Evolutionary conservation across 2,797 vertebrate genomes (phyloP).

Genomic region (Ictinia mississippiensis): DNA sequence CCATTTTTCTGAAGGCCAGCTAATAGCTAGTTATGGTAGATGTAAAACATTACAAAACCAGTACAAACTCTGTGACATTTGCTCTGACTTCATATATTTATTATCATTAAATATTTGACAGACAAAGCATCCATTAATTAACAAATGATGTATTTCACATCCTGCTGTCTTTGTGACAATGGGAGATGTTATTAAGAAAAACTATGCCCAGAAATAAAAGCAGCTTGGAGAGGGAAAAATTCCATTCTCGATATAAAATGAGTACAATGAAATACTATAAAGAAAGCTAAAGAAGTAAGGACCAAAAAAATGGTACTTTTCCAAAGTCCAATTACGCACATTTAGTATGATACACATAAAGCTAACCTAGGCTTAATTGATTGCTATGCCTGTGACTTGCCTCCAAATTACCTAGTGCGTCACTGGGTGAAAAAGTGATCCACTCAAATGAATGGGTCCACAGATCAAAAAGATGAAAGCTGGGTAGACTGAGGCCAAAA

Average conservation of each 20-base stretch:
- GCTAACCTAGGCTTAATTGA: not conserved
- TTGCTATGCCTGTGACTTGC: not conserved
- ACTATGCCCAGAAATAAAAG: not conserved
- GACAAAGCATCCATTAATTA: not conserved
- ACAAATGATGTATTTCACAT: not conserved
- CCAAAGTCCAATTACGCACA: not conserved
- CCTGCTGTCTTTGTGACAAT: not conserved
- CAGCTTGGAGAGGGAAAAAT: not conserved
- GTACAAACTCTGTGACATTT: not conserved
- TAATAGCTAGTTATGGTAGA: not conserved
- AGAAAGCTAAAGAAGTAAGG: not conserved
- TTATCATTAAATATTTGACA: not conserved
- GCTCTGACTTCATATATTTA: not conserved
- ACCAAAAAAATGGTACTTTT: not conserved
- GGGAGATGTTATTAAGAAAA: not conserved
- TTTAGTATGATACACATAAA: not conserved
- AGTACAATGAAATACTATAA: not conserved
- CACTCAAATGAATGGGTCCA: fast-evolving
- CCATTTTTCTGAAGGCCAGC: not conserved
- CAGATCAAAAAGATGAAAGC: not conserved
- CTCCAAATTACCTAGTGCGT: not conserved
- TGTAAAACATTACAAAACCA: not conserved
- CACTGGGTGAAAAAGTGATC: not conserved
- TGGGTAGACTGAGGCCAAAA: not conserved
- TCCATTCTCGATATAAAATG: not conserved